Evolutionary conservation across 2,888 invertebrate species (phyloP), one percentile per base, ranked within the genome.

Genomic region (Xestia xanthographa): DNA sequence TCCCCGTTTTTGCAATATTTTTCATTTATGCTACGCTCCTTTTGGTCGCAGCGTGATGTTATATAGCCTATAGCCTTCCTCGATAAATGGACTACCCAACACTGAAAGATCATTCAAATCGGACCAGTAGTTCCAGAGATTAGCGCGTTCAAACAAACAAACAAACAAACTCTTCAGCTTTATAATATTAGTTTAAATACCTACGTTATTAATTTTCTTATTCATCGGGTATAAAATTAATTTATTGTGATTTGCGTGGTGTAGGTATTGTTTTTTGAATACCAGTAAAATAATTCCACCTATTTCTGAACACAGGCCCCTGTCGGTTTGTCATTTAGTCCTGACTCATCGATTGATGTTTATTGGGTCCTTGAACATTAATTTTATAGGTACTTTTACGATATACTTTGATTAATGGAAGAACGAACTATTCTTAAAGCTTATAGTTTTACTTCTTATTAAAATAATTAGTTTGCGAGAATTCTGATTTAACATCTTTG

Each of bases 261-360:
- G 38, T 41, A 12, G 6, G 6, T 26, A 48, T 63, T 48, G 62
- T 74, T 75, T 65, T 65, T n/a, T 45, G 20, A 29, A 20, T 29
- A 45, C 17, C 69, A 22, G 50, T 70, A n/a, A n/a, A n/a, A n/a
- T n/a, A 12, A 56, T 43, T 41, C 53, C 66, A 74, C n/a, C 75
- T 45, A 74, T 41, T 78, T 66, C 62, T 69, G 72, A 22, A 38
- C 50, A 48, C 41, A 29, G 72, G 50, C 76, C 85, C 70, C 71
- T 62, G 22, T 43, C 17, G 38, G 34, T 17, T 6, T 29, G 70
- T 68, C 77, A 73, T 85, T 34, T 62, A 41, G 43, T 75, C 41
- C 77, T 85, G 85, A 85, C 68, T 85, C 75, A 86, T 79, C 75
- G 75, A 85, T 83, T 76, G 72, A 72, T 72, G 38, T 68, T 71